Conservation (phyloP, 2,113 vertebrate species). For the Hucho hucho region DNA sequence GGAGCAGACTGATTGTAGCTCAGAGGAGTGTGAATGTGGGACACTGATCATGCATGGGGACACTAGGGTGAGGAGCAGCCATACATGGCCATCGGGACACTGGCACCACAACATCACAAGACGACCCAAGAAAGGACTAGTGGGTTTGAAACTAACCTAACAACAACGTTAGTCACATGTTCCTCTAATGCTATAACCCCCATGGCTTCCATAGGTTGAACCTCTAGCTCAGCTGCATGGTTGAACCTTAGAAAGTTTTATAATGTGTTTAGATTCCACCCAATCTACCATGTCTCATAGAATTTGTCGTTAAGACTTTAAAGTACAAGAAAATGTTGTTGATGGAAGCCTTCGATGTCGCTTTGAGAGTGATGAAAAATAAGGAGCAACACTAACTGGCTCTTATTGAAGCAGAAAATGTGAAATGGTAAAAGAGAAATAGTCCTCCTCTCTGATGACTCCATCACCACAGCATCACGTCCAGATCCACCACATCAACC, state of each 20-base stretch:
- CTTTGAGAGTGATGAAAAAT: neutral
- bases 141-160: neutral
- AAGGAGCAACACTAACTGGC: too few species aligned
- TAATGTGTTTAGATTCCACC: too few species aligned
- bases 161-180: neutral
- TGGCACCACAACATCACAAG: conserved; percentile 41
- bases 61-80: neutral
- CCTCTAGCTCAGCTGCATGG: neutral
- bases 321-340: neutral
- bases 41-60: conserved; percentile 29
- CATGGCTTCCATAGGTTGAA: too few species aligned
- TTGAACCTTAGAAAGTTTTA: neutral
- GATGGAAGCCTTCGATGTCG: too few species aligned
- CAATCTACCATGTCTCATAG: neutral
- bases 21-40: conserved; percentile 47
- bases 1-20: conserved; percentile 64
- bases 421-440: too few species aligned
- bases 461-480: too few species aligned
- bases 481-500: too few species aligned
- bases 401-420: too few species aligned
- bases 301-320: neutral
- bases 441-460: too few species aligned
- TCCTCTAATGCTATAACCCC: neutral
- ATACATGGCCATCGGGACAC: conserved; percentile 20
- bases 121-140: neutral